A percentile compares a stretch with the other conserved stretches of the same genome.
phyloP scores from a whole-genome alignment of 2,113 vertebrate genomes.

The Oplegnathus fasciatus region DNA sequence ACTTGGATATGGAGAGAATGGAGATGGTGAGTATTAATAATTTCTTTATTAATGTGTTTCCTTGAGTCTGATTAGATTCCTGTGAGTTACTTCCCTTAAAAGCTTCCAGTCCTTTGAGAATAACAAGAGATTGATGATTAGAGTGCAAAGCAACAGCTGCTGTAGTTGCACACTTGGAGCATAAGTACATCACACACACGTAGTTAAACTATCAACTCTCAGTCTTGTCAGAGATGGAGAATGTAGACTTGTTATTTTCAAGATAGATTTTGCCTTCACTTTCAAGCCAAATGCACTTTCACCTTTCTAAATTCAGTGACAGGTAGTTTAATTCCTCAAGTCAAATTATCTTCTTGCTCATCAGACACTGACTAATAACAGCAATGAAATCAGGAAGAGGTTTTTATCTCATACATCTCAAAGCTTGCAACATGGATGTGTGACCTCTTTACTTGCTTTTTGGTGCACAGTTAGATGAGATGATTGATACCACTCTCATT shows the following conservation, averaged over 20 bases:
- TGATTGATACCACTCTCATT: too few relatives aligned
- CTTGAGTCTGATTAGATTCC: background rate
- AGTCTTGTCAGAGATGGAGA: background rate
- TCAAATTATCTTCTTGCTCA: background rate
- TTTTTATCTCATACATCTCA: too few relatives aligned
- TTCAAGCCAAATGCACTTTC: background rate
- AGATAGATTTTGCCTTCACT: background rate
- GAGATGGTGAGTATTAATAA: constrained; percentile 88
- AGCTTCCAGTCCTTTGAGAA: background rate
- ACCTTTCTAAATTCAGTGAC: background rate
- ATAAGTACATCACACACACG: background rate
- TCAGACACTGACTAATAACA: background rate
- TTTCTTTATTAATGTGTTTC: background rate
- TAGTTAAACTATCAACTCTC: background rate
- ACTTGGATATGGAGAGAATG: constrained; percentile 95
- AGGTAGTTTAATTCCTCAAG: background rate
- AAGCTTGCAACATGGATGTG: background rate
- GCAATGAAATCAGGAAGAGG: background rate
- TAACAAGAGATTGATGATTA: background rate
- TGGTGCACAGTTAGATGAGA: too few relatives aligned
- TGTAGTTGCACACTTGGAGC: constrained; percentile 16
- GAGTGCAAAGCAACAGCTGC: background rate
- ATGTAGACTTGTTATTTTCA: background rate
- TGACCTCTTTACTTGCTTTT: too few relatives aligned
- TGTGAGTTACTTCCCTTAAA: background rate